Evolutionary conservation across 2,797 vertebrate species (phyloP), one percentile per base, ranked within the genome.

Genomic region (Sebastolobus altivelis): DNA sequence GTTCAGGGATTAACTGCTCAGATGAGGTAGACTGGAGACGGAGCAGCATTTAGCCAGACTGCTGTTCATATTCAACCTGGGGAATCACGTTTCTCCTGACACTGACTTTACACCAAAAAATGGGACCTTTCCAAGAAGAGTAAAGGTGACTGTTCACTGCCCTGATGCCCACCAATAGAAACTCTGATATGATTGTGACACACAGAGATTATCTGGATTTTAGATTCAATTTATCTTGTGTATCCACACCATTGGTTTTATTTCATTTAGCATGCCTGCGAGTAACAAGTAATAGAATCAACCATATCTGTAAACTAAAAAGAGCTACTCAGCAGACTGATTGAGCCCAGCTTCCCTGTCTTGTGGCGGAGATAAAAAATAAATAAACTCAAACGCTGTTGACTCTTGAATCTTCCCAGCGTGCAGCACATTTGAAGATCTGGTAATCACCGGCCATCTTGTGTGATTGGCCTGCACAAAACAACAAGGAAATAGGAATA

Each of bases 1-100:
- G 43, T 20, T 27, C 29, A 10, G 79, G 88, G 86, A 89, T 89
- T 82, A 88, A 60, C 70, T 83, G 85, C 59, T 72, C 62, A 37
- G 68, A 83, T 84, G n/a, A 35, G 54, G 71, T 72, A 1, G 6
- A 62, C n/a, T n/a, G 25, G 29, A 63, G 18, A 55, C 38, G 20
- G 33, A 49, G 40, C 40, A 16, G 35, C 29, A 55, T 14, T 35
- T 43, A 58, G 27, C 35, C 59, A 31, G 20, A 60, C 43, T 27
- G 18, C 27, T 29, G 2, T 1, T 72, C 37, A 61, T 3, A 33
- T 74, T 49, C 66, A 55, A 52, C 13, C 7, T 33, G 8, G 27
- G 12, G 12, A 68, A 38, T 77, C 37, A 54, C 68, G 60, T 72
- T 63, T 69, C 8, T 22, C 37, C 31, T 4, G 49, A 70, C 27